Evolutionary conservation across 2,797 vertebrate genomes (phyloP), one percentile per base, ranked within the genome.

Genomic region (Cirrhinus mrigala): DNA sequence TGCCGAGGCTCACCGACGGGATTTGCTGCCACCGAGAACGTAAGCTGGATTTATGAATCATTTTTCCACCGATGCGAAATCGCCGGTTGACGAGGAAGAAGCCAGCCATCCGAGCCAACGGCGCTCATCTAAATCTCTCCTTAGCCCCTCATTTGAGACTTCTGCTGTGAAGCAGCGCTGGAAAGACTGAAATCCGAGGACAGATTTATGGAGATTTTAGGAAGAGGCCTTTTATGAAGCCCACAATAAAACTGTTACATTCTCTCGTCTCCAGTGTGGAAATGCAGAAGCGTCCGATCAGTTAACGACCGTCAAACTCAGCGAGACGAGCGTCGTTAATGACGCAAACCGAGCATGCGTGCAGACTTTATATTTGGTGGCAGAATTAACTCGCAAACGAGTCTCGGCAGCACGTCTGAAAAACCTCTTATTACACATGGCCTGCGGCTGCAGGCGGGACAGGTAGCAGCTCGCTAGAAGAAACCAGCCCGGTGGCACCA

Each of bases 321-420:
- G 76, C 27, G 6, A 14, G 82, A 33, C 85, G 83, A 91, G 85
- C 86, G 84, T 86, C 58, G 11, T 56, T 48, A 69, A 71, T 16
- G 5, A 44, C 2, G 3, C 78, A 24, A 33, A 37, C 64, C 16
- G 62, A 29, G 27, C 74, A 86, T 58, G 56, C 56, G 11, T 58
- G 22, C 56, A n/a, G 56, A 66, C 27, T 88, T 85, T 83, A 84
- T 89, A 81, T 88, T 84, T 87, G 82, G 90, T 89, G 92, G 81
- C 60, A 89, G 54, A 82, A 70, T 83, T 76, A 87, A 87, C n/a
- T 66, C 62, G 29, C 80, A 85, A 94, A 93, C 96, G 96, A 95
- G 96, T 94, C 95, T 91, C 94, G 92, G 94, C 96, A 96, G 92
- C 92, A 86, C 88, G 91, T 90, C 79, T 71, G 40, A 93, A 94